A percentile compares a stretch with the other conserved stretches of the same genome.
Conservation (phyloP, 1,140 invertebrate genomes). For the Brachionus rotundiformis region DNA sequence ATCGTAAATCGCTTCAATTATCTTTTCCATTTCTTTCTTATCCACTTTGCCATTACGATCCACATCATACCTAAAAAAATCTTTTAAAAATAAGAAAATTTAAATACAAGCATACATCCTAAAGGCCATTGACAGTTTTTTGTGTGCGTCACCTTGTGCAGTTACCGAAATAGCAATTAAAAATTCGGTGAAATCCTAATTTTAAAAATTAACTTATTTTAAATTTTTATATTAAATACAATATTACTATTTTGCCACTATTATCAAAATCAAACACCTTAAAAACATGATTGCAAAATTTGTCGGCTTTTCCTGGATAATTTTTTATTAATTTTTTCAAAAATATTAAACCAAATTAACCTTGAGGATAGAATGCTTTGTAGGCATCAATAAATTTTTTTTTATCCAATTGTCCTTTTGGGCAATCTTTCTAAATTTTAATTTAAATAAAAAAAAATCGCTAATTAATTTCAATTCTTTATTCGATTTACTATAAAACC, state of each 20-base stretch:
- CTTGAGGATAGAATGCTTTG: conserved; percentile 49
- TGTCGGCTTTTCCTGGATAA: conserved; percentile 50
- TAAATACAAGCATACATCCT: conserved; percentile 8
- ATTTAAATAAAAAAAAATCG: too few relatives aligned
- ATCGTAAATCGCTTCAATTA: conserved; percentile 49
- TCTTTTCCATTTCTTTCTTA: conserved; percentile 52
- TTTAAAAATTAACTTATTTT: background rate
- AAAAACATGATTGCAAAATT: conserved; percentile 52
- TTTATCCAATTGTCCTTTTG: conserved; percentile 51
- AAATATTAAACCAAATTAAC: conserved; percentile 2
- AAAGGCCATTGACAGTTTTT: conserved; percentile 44
- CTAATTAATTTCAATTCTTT: too few relatives aligned
- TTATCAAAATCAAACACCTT: conserved; percentile 47
- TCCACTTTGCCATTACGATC: conserved; percentile 49
- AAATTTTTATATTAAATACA: background rate
- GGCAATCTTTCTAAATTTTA: conserved; percentile 48
- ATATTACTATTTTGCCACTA: conserved; percentile 12
- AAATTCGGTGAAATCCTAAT: conserved; percentile 50
- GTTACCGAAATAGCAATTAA: conserved; percentile 40
- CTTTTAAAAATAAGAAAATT: background rate
- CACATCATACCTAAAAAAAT: conserved; percentile 46
- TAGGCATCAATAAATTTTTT: conserved; percentile 52
- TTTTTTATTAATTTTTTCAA: background rate
- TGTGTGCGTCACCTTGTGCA: conserved; percentile 25
- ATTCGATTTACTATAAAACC: conserved; percentile 38